Base-by-base conservation (phyloP, 2,797 vertebrate genomes). In the Rhynchonycteris naso region DNA sequence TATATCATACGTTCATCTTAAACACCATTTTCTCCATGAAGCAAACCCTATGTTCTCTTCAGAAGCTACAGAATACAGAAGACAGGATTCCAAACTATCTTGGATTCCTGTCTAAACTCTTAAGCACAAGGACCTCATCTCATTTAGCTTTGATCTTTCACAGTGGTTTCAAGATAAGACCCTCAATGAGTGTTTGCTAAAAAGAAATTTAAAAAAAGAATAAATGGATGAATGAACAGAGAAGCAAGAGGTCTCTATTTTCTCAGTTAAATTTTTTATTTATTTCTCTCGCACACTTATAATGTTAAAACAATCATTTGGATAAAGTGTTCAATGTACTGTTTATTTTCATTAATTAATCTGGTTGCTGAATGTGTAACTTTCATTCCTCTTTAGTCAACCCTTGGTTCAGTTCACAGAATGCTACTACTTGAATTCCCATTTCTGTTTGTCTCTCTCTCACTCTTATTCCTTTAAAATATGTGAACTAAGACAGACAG, bases 381-480 rank as follows among this genome's bases (percentile, higher is more conserved):
- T 59, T 18, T 43, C 26, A 71, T 52, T 58, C 50, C 47, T 90
- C 87, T 71, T 83, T 28, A 28, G 43, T 63, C 30, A 52, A 52
- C 0, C 18, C 30, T 61, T 82, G 59, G 13, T 69, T 79, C 74
- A 72, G 4, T 74, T 79, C 74, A 50, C 15, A 11, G 52, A 85
- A 85, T 52, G 26, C 15, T 69, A 58, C 2, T 19, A 66, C 26
- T 76, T 35, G 18, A 87, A 83, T 91, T 35, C 38, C 21, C 75
- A 7, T 18, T 50, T 47, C 74, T 58, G 11, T 52, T n/a, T 88
- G 12, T 74, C 19, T 69, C 38, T 54, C 33, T n/a, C 1, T 15
- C 35, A 86, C 7, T 78, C 74, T 89, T 33, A 72, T 59, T 88
- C 28, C 22, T 94, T 83, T 89, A 83, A 95, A 90, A 86, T 59